Base-by-base conservation (phyloP, 2,797 vertebrate species). In the Sciurus vulgaris region DNA sequence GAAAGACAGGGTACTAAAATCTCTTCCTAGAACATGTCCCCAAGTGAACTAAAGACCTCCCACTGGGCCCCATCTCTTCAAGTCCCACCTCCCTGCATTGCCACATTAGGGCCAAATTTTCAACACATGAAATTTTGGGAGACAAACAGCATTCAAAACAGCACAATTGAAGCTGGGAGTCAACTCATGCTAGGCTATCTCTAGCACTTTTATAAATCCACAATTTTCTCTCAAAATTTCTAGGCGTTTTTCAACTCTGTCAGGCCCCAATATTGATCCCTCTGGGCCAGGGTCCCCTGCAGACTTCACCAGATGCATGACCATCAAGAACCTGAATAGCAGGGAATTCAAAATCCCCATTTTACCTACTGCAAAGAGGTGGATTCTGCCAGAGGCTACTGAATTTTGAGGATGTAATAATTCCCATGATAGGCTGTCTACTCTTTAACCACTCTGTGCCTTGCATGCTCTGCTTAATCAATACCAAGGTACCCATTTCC, bases 161-260 rank as follows among this genome's bases (percentile, higher is more conserved):
- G 56, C 47, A 44, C 15, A 2, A 26, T 47, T 51, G 35, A 79
- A 91, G 17, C 18, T 38, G 54, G 13, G 33, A 91, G 47, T 61
- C 83, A 82, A 41, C 8, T 44, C 28, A 51, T 44, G 10, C 35
- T 59, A 65, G 59, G 20, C 22, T 89, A 74, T n/a, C 41, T 83
- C 91, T 13, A 79, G n/a, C 65, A 92, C 30, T 84, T 93, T 69
- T 38, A 84, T 28, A 92, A 84, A 94, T 51, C 15, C 54, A 59
- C 3, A 24, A 51, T 83, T 84, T 83, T 91, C 33, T 44, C 4
- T 47, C 35, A 54, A 44, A 72, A 94, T 69, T 14, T 51, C 18
- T 28, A 91, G 49, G 7, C 26, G 94, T 24, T 77, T 59, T 44
- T 61, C 28, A 73, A 26, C 11, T 69, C 11, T 44, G 11, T 83